Conservation (phyloP, 2,113 vertebrate species). For the Lethenteron reissneri region DNA sequence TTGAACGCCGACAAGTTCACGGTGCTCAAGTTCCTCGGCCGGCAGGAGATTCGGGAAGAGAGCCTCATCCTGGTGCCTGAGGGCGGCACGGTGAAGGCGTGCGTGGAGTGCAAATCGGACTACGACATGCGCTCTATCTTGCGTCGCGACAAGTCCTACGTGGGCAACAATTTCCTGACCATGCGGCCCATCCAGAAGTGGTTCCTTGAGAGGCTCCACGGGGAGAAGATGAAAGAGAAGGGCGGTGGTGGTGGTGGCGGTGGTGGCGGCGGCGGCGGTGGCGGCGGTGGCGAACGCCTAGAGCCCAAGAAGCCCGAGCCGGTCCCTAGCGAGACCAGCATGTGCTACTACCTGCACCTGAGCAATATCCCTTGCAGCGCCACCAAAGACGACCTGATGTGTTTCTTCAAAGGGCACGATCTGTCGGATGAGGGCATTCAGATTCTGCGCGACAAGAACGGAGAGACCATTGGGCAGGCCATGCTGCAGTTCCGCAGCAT, state of each 20-base stretch:
- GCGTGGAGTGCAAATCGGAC: conserved; percentile 78
- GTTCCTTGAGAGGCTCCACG: conserved; percentile 86
- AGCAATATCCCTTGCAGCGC: neutral
- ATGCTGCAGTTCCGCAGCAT: conserved; percentile 50
- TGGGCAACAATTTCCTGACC: conserved; percentile 89
- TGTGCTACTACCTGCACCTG: neutral
- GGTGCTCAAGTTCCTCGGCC: conserved; percentile 92
- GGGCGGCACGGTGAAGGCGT: conserved; percentile 83
- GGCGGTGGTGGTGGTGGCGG: conserved; percentile 39
- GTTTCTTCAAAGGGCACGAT: conserved; percentile 36
- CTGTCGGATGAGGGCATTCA: conserved; percentile 56
- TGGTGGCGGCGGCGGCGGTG: conserved; percentile 36
- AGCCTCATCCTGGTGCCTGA: conserved; percentile 94
- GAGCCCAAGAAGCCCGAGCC: too few relatives aligned
- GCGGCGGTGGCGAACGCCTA: conserved; percentile 15
- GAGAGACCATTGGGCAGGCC: conserved; percentile 38
- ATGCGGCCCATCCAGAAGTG: conserved; percentile 86
- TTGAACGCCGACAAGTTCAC: conserved; percentile 93
- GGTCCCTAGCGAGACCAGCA: too few relatives aligned
- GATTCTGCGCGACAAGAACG: conserved; percentile 30
- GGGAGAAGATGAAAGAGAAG: conserved; percentile 59
- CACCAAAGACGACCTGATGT: conserved; percentile 33
- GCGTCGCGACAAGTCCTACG: conserved; percentile 87
- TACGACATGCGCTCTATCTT: conserved; percentile 70
- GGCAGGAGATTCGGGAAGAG: conserved; percentile 71